Evolutionary conservation across 2,797 vertebrate genomes (phyloP), one percentile per base, ranked within the genome.

Genomic region (Peromyscus attwateri): DNA sequence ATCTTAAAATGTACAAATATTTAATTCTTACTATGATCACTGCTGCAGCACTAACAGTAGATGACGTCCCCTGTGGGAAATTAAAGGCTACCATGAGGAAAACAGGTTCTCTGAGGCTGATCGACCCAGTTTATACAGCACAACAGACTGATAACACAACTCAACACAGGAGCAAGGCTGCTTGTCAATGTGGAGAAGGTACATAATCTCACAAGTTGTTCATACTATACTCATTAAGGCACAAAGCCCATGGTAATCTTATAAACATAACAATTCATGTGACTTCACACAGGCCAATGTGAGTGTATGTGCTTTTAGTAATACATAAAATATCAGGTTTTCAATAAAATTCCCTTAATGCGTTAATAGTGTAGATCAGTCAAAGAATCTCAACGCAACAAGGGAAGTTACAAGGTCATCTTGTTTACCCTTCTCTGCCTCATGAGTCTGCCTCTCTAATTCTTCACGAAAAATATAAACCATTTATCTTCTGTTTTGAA

Each of bases 401-500:
- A 17, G 12, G 7, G 43, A 94, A 88, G 77, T 77, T 52, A 46
- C 73, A 37, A 85, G 21, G 64, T 37, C 23, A 75, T 71, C 40
- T 73, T 83, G 29, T 66, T 93, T 10, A 66, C 21, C 34, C 60
- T 46, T 75, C 19, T 79, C 40, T 82, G 40, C 37, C 40, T 85
- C 91, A 27, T 25, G 57, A 88, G 49, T 57, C n/a, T 57, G 27
- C 83, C 43, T 84, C 52, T 94, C 87, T 92, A 21, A 89, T 95
- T 92, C 11, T 57, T n/a, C 19, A 70, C 11, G 17, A 87, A 96
- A 97, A 37, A 91, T 40, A 95, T 66, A 75, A 34, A 73, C 6
- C 27, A 37, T 37, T 16, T 25, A 13, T 73, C 23, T 85, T 82
- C 1, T 40, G 57, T 73, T 92, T 37, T 16, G 92, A 31, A 93